Conservation (phyloP, 2,113 vertebrate genomes). For the Pristiophorus japonicus region DNA sequence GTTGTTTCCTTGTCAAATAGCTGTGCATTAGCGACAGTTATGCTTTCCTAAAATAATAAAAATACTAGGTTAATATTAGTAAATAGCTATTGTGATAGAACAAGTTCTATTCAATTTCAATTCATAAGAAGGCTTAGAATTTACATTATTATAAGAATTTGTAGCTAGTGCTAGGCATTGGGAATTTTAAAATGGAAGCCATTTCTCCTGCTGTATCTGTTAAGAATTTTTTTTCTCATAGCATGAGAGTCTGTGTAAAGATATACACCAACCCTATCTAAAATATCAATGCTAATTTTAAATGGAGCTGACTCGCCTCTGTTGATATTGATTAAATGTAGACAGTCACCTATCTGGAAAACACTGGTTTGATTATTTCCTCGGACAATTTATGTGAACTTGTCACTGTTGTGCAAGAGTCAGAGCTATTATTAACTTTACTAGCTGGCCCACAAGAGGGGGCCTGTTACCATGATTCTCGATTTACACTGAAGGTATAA, state of each 20-base stretch:
- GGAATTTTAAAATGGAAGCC: not conserved
- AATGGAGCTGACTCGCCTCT: not conserved
- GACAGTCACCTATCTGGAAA: not conserved
- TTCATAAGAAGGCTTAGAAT: not conserved
- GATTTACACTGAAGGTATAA: too few relatives aligned
- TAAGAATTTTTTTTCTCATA: not conserved
- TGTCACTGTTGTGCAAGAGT: not conserved
- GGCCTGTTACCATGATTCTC: too few relatives aligned
- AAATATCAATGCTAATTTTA: not conserved
- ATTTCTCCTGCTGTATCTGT: not conserved
- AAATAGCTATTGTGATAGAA: not conserved
- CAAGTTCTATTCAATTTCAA: not conserved
- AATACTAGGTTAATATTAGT: conserved; percentile 34
- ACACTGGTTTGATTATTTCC: not conserved
- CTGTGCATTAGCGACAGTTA: conserved; percentile 55
- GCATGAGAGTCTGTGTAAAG: not conserved
- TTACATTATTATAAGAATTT: not conserved
- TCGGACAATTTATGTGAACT: not conserved
- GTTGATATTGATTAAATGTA: not conserved
- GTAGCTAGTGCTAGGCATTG: not conserved
- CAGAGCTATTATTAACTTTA: not conserved
- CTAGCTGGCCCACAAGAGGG: too few relatives aligned
- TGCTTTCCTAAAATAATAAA: conserved; percentile 62
- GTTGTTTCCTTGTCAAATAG: conserved; percentile 63
- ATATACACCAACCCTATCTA: not conserved